A percentile compares a stretch with the other conserved stretches of the same genome.
phyloP scores from a whole-genome alignment of 2,888 invertebrate genomes.

The Omphaloscelis lunosa region DNA sequence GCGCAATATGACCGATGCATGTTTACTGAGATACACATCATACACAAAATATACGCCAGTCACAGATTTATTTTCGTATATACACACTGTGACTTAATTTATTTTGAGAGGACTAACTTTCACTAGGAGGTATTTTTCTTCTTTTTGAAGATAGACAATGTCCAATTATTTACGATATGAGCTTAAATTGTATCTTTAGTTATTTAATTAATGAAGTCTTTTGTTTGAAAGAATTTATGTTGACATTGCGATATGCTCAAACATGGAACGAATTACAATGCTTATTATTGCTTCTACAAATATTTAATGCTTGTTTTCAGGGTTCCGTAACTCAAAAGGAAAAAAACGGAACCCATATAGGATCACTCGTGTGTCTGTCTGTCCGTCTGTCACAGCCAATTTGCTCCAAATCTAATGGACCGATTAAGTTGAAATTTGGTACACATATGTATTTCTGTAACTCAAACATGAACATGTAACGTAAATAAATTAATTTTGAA shows the following conservation, averaged over 20 bases:
- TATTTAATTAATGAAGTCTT: neutral
- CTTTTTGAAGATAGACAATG: neutral
- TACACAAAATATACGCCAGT: constrained; percentile 11
- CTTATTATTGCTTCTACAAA: neutral
- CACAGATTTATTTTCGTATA: constrained; percentile 12
- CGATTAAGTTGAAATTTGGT: no score
- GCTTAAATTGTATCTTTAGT: neutral
- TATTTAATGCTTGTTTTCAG: neutral
- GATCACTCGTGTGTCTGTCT: no score
- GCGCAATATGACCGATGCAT: constrained; percentile 33
- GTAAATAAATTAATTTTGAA: no score
- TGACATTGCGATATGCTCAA: neutral
- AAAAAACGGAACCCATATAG: no score
- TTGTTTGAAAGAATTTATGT: neutral
- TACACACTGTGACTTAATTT: constrained; percentile 8
- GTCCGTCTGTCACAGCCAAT: no score
- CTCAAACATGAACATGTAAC: no score
- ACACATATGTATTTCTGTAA: no score
- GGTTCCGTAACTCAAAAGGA: no score
- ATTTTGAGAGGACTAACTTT: neutral
- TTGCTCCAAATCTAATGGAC: no score
- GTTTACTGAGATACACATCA: constrained; percentile 35
- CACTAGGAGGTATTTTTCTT: neutral
- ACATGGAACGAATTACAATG: neutral
- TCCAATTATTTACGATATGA: neutral